Conservation (phyloP, 2,113 vertebrate genomes). For the Aspiorhynchus laticeps region DNA sequence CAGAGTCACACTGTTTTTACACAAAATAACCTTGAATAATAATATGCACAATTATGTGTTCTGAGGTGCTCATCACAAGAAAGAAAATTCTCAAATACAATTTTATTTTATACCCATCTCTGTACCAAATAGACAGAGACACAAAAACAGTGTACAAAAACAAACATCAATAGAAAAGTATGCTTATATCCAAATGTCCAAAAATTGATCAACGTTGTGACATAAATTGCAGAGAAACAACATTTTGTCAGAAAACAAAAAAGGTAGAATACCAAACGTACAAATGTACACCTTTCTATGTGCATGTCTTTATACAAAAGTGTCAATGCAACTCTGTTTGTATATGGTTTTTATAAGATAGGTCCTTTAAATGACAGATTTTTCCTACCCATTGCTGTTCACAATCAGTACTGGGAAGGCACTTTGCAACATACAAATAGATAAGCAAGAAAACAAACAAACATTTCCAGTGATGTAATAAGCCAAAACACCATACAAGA, state of each 20-base stretch:
- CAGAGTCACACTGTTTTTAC: not conserved
- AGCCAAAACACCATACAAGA: conserved; percentile 29
- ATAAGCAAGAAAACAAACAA: conserved; percentile 60
- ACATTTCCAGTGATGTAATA: conserved; percentile 55
- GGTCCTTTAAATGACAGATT: conserved; percentile 54
- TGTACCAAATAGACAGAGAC: conserved; percentile 75
- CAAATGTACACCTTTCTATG: conserved; percentile 74
- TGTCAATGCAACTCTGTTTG: conserved; percentile 75
- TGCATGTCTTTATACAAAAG: conserved; percentile 75
- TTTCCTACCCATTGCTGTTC: conserved; percentile 75
- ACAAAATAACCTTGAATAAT: not conserved
- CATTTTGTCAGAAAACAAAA: conserved; percentile 66
- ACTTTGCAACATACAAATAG: conserved; percentile 82
- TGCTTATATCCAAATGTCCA: conserved; percentile 80
- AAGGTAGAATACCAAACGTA: conserved; percentile 77
- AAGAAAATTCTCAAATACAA: conserved; percentile 67
- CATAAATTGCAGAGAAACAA: conserved; percentile 72
- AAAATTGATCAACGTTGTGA: conserved; percentile 77
- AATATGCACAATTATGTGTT: not conserved
- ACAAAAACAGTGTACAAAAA: conserved; percentile 82
- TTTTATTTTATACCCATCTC: conserved; percentile 78
- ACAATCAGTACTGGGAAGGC: conserved; percentile 83
- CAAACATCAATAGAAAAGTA: conserved; percentile 84
- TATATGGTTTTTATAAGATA: conserved; percentile 66
- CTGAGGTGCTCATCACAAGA: conserved; percentile 13